These are phyloP conservation scores for Calidris pugnax DNA, from an alignment of 2,113 vertebrate species.

Conservation along the genomic window DNA sequence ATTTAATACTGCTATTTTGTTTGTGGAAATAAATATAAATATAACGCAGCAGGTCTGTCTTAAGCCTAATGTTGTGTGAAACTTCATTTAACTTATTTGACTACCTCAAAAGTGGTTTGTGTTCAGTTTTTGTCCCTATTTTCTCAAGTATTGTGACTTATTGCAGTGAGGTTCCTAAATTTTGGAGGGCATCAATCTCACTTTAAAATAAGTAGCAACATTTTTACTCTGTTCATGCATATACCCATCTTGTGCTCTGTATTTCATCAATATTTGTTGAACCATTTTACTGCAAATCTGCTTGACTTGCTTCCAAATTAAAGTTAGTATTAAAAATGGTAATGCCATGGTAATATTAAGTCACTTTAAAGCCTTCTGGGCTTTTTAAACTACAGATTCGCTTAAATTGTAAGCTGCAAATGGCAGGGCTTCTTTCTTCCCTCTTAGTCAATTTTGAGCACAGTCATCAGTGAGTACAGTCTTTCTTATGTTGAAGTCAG, in stretches of 20 bases:
- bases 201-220: slow-evolving; percentile 34
- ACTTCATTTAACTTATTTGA: slow-evolving; percentile 57
- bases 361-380: neutral
- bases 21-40: slow-evolving; percentile 36
- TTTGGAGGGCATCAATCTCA: slow-evolving; percentile 6
- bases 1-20: neutral
- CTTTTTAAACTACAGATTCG: neutral
- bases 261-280: neutral
- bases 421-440: neutral
- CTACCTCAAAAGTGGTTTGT: slow-evolving; percentile 33
- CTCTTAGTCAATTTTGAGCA: neutral
- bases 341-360: neutral
- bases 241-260: neutral
- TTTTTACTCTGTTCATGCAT: neutral
- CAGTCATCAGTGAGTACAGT: neutral
- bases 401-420: neutral
- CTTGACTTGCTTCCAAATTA: neutral
- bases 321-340: neutral
- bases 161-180: neutral
- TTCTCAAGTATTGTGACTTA: slow-evolving; percentile 57
- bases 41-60: neutral
- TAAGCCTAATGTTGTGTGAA: slow-evolving; percentile 62
- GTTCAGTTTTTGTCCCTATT: slow-evolving; percentile 33
- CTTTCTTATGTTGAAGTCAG: neutral
- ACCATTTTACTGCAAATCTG: neutral